Conservation (phyloP, 2,797 vertebrate genomes). For the Karalla daura region DNA sequence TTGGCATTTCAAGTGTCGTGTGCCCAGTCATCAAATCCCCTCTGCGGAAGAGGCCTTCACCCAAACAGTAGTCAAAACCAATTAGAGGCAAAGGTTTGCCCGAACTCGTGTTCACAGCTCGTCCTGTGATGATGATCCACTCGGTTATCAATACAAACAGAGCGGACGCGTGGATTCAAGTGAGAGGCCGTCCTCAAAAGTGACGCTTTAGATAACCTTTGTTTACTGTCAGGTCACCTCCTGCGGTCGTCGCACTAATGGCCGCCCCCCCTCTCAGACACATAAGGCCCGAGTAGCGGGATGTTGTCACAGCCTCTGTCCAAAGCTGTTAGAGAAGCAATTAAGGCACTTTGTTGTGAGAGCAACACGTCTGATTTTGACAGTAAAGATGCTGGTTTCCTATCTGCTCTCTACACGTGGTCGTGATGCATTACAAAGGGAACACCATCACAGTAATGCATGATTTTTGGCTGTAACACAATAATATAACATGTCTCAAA, state of each 20-base stretch:
- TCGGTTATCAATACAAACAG: constrained; percentile 28
- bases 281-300: background rate
- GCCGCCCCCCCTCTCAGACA: background rate
- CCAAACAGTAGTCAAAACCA: constrained; percentile 35
- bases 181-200: constrained; percentile 1
- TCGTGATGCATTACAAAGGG: too few species aligned
- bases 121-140: constrained; percentile 12
- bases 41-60: constrained; percentile 21
- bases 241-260: constrained; percentile 3
- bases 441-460: too few species aligned
- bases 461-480: too few species aligned
- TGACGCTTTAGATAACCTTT: constrained; percentile 1
- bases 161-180: background rate
- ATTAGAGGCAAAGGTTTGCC: constrained; percentile 30
- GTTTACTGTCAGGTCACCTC: constrained; percentile 29
- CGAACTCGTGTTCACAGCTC: constrained; percentile 34
- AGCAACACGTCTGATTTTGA: background rate
- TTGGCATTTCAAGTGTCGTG: constrained; percentile 54
- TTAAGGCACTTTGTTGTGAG: background rate
- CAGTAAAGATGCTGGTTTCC: constrained; percentile 5
- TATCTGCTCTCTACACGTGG: background rate
- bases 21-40: constrained; percentile 56
- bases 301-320: background rate
- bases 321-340: background rate
- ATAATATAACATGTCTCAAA: too few species aligned